A percentile compares a stretch with the other conserved stretches of the same genome.
Conservation (phyloP, 2,113 vertebrate genomes). For the Balaeniceps rex region DNA sequence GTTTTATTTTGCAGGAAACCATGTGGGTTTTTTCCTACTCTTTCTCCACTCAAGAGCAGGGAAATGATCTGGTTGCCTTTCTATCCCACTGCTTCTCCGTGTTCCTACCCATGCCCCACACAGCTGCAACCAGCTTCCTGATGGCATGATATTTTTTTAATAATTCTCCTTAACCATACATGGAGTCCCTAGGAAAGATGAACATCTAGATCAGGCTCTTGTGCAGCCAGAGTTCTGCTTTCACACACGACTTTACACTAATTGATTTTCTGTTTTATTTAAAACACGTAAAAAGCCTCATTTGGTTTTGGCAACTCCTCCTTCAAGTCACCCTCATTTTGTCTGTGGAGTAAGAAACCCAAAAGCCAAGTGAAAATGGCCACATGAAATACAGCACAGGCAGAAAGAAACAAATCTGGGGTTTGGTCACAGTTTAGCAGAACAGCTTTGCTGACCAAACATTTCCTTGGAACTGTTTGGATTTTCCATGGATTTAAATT, state of each 20-base stretch:
- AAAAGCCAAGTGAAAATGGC: background rate
- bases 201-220: background rate
- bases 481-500: background rate
- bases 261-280: background rate
- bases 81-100: background rate
- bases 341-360: background rate
- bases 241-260: background rate
- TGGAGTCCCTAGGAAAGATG: background rate
- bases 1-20: background rate
- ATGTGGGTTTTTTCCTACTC: background rate
- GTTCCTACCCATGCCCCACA: background rate
- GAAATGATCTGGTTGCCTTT: background rate
- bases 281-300: background rate
- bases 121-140: background rate
- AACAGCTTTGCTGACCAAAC: background rate
- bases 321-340: background rate
- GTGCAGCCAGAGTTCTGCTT: background rate
- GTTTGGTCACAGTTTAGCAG: background rate
- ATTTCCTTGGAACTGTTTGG: background rate
- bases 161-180: background rate
- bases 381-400: background rate
- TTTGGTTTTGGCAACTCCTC: background rate
- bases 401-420: background rate
- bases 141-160: background rate
- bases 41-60: background rate